Conservation (phyloP, 1,140 invertebrate genomes). For the Pteromalus puparum region DNA sequence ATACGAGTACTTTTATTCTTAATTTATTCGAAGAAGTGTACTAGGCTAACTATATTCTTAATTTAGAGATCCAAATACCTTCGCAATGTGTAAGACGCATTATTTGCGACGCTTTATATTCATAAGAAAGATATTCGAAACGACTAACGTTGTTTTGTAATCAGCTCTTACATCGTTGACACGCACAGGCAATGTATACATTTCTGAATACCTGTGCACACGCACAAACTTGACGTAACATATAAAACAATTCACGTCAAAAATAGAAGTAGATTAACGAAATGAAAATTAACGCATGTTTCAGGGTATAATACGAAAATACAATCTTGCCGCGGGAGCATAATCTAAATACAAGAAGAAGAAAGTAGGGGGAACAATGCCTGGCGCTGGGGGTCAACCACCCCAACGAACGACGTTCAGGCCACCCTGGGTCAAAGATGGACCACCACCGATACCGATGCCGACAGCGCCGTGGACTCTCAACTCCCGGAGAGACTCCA, state of each 20-base stretch:
- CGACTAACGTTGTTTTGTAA: background rate
- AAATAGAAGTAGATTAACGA: too few relatives aligned
- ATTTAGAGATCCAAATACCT: background rate
- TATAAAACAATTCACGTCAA: too few relatives aligned
- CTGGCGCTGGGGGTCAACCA: conserved; percentile 71
- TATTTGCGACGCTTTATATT: background rate
- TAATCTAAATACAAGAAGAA: background rate
- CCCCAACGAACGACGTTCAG: conserved; percentile 81
- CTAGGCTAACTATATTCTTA: background rate
- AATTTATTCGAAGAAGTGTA: too few relatives aligned
- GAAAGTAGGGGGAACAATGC: conserved; percentile 62
- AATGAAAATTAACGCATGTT: background rate
- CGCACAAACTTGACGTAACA: too few relatives aligned
- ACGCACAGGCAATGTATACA: too few relatives aligned
- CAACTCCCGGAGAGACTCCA: conserved; percentile 72
- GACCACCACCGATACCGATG: conserved; percentile 76
- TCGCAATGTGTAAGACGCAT: background rate
- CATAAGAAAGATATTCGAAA: too few relatives aligned
- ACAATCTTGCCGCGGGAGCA: too few relatives aligned
- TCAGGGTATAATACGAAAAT: too few relatives aligned
- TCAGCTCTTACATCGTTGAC: background rate
- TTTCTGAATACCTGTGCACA: too few relatives aligned
- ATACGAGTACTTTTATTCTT: too few relatives aligned
- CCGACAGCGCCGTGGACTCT: conserved; percentile 81
- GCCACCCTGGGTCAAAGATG: conserved; percentile 89